Evolutionary conservation across 2,888 invertebrate species (phyloP).

Genomic region (Melanostoma mellinum): DNA sequence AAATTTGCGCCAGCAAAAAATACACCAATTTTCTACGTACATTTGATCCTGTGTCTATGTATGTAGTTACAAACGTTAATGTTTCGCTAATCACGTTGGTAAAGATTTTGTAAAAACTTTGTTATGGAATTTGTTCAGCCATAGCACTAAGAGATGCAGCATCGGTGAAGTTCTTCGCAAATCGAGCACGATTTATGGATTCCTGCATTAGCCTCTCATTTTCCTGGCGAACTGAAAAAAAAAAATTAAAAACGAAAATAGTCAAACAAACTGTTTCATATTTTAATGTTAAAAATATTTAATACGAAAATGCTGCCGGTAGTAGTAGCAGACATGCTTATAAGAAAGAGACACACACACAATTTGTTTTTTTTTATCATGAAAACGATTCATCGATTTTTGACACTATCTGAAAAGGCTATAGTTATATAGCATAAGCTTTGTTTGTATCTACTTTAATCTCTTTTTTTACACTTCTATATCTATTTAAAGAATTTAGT

Average conservation of each 20-base stretch:
- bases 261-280: constrained; percentile 23
- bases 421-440: constrained; percentile 20
- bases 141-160: constrained; percentile 76
- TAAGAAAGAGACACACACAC: neutral
- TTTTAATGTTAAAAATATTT: neutral
- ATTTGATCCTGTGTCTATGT: constrained; percentile 64
- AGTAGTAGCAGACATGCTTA: too few species aligned
- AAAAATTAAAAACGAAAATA: constrained; percentile 9
- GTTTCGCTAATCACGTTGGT: constrained; percentile 63
- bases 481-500: constrained; percentile 21
- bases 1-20: constrained; percentile 23
- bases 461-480: constrained; percentile 15
- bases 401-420: constrained; percentile 15
- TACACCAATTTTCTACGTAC: constrained; percentile 44
- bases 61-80: constrained; percentile 66
- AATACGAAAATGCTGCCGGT: constrained; percentile 44
- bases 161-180: constrained; percentile 81
- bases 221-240: constrained; percentile 91
- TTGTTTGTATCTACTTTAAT: constrained; percentile 45
- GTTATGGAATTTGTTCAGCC: constrained; percentile 75
- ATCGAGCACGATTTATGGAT: constrained; percentile 85
- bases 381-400: constrained; percentile 20
- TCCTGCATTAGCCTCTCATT: constrained; percentile 93
- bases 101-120: constrained; percentile 74
- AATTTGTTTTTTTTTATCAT: constrained; percentile 10